phyloP scores from a whole-genome alignment of 2,888 invertebrate species.

The Hypercompe scribonia region DNA sequence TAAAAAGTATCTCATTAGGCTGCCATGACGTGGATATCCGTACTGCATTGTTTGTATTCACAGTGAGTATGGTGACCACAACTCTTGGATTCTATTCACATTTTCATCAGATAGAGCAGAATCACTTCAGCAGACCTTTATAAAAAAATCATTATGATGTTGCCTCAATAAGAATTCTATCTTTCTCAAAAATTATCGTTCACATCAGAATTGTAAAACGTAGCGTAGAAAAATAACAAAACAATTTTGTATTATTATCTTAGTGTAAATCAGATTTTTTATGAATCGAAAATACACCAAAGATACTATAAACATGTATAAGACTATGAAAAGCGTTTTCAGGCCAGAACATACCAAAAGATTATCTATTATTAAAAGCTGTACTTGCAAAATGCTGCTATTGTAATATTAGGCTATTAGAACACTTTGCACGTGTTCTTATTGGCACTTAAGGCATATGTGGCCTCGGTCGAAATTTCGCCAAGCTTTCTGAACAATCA shows the following conservation, averaged over 20 bases:
- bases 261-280: not conserved
- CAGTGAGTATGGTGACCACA: too few species aligned
- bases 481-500: constrained; percentile 60
- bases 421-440: constrained; percentile 11
- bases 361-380: not conserved
- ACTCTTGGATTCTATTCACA: too few species aligned
- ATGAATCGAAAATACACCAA: not conserved
- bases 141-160: too few species aligned
- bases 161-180: not conserved
- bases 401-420: constrained; percentile 1
- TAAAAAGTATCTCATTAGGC: too few species aligned
- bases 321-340: not conserved
- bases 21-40: too few species aligned
- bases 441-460: constrained; percentile 31
- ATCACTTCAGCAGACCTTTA: too few species aligned
- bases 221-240: not conserved
- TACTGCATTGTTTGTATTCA: too few species aligned
- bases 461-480: constrained; percentile 56
- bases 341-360: not conserved
- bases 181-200: not conserved
- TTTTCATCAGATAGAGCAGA: too few species aligned
- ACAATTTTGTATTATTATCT: not conserved
- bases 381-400: not conserved
- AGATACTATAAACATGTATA: not conserved
- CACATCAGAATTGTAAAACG: not conserved